Evolutionary conservation across 2,888 invertebrate species (phyloP), one percentile per base, ranked within the genome.

Genomic region (Tubulanus polymorphus): DNA sequence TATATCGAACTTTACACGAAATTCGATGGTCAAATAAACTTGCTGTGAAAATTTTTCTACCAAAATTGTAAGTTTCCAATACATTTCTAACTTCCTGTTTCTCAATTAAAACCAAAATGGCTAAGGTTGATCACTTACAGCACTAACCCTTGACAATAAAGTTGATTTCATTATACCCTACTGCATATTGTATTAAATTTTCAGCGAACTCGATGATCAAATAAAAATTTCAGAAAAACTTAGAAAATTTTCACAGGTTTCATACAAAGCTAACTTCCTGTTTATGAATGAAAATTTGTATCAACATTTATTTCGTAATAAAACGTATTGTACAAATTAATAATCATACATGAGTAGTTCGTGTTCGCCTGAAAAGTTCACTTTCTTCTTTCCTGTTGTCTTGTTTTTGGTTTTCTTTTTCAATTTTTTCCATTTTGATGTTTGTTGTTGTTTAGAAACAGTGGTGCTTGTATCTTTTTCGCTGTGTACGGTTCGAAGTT

Each of bases 81-180:
- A 15, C 15, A 41, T 41, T 41, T 41, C 41, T 41, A 41, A 41
- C 15, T 41, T 41, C 41, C 41, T 18, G 41, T 18, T 41, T 41
- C 6, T 8, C 23, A 5, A 41, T 20, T 8, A 8, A 8, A 18
- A n/a, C 5, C 3, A 41, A 41, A 41, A 41, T 20, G 6, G 6
- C 5, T 41, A 41, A 23, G 41, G 15, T 41, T 41, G 3, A 15
- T 23, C 41, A 41, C 15, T 41, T 41, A 8, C 41, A 41, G 41
- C 41, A 18, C 41, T 41, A 41, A 41, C 41, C 41, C 41, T 41
- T 20, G 41, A 23, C 41, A 41, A 41, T 20, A 5, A 15, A 41
- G 6, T 41, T 41, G 41, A 41, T 41, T 41, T 41, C 41, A 41
- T 41, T 15, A 15, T 41, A 5, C 41, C 41, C 41, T 8, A 41